phyloP scores from a whole-genome alignment of 1,140 invertebrate genomes.

The Cataglyphis hispanica region DNA sequence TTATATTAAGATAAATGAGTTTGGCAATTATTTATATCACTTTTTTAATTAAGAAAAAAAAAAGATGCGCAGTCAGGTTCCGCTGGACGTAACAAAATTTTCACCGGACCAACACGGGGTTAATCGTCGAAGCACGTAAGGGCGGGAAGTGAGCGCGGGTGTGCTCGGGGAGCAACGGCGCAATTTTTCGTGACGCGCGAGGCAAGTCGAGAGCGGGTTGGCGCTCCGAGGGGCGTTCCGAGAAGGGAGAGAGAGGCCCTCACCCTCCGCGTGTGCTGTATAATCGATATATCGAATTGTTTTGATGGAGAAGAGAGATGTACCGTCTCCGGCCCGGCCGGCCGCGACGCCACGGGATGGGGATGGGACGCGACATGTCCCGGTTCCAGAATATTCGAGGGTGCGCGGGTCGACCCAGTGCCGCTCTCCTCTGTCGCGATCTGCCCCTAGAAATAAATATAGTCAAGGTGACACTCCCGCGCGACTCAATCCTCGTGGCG shows the following conservation, averaged over 20 bases:
- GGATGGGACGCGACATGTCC: constrained; percentile 31
- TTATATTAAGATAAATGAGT: too few species aligned
- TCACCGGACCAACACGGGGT: neutral
- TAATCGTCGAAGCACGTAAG: neutral
- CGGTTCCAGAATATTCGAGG: constrained; percentile 58
- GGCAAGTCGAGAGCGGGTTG: constrained; percentile 25
- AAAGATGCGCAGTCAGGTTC: too few species aligned
- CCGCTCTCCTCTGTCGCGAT: neutral
- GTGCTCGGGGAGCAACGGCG: constrained; percentile 34
- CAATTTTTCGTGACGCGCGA: constrained; percentile 59
- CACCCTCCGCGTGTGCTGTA: constrained; percentile 35
- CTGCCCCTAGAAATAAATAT: constrained; percentile 54
- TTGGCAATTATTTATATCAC: too few species aligned
- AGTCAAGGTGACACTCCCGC: constrained; percentile 56
- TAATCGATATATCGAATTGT: constrained; percentile 63
- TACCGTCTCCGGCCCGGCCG: constrained; percentile 58
- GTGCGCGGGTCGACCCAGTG: constrained; percentile 42
- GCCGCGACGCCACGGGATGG: constrained; percentile 11
- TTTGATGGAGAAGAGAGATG: constrained; percentile 60
- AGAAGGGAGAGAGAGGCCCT: constrained; percentile 4
- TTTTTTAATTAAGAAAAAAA: too few species aligned
- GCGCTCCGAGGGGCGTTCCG: constrained; percentile 38
- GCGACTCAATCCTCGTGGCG: neutral
- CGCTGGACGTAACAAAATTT: too few species aligned
- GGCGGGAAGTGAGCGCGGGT: constrained; percentile 4